Evolutionary conservation across 2,888 invertebrate genomes (phyloP).

Genomic region (Pammene aurita): DNA sequence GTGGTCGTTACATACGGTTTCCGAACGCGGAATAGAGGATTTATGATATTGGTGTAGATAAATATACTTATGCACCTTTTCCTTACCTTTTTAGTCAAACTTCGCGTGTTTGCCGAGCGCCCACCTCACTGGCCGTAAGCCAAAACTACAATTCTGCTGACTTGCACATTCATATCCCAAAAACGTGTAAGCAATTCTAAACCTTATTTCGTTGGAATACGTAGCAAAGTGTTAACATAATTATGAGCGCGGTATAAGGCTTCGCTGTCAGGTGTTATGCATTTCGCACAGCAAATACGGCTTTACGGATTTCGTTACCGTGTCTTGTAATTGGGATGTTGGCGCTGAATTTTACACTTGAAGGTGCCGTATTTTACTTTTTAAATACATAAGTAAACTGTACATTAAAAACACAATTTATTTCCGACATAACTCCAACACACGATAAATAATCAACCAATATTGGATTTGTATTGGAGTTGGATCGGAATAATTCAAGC

Average conservation of each 20-base stretch:
- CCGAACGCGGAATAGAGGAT: too few species aligned
- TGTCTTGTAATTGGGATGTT: neutral
- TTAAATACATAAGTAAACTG: too few species aligned
- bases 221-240: neutral
- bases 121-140: constrained; percentile 18
- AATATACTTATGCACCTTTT: too few species aligned
- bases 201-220: neutral
- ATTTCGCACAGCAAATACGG: constrained; percentile 12
- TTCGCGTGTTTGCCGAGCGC: neutral
- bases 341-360: neutral
- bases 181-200: neutral
- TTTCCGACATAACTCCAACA: too few species aligned
- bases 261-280: constrained; percentile 23
- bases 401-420: too few species aligned
- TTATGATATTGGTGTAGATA: too few species aligned
- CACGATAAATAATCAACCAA: too few species aligned
- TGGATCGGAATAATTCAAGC: too few species aligned
- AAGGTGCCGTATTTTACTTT: too few species aligned
- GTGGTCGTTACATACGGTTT: too few species aligned
- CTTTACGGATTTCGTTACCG: constrained; percentile 3
- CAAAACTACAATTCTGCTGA: constrained; percentile 24
- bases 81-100: neutral
- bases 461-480: too few species aligned
- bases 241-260: constrained; percentile 4
- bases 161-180: neutral